Conservation (phyloP, 1,140 invertebrate genomes). For the Agrypnia vestita region DNA sequence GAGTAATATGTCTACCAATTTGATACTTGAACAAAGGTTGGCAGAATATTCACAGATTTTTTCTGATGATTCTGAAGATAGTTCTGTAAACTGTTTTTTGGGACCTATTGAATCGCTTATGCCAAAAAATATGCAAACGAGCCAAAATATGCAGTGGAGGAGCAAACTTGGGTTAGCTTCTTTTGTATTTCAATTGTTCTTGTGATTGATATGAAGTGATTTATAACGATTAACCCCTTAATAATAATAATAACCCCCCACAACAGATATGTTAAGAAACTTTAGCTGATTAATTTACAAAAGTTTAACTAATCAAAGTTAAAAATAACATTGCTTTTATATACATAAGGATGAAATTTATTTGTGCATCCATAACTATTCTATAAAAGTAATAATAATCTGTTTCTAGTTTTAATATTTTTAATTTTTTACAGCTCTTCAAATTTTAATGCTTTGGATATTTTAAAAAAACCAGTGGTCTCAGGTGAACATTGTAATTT, state of each 20-base stretch:
- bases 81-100: conserved; percentile 42
- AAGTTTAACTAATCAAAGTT: no score
- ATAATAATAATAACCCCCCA: no score
- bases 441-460: conserved; percentile 42
- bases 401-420: neutral
- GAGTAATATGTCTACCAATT: conserved; percentile 52
- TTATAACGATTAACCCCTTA: no score
- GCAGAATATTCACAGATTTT: conserved; percentile 49
- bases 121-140: conserved; percentile 51
- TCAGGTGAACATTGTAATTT: conserved; percentile 46
- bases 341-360: no score
- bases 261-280: no score
- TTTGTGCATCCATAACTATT: no score
- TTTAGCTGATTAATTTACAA: no score
- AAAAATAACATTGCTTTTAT: no score
- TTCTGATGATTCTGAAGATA: conserved; percentile 42
- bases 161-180: conserved; percentile 50
- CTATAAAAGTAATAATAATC: no score
- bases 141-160: conserved; percentile 53
- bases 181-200: neutral
- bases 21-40: conserved; percentile 46
- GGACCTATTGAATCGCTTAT: conserved; percentile 53
- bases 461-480: conserved; percentile 36
- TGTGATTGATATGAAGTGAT: neutral
- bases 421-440: conserved; percentile 41